These are phyloP conservation scores for Daptonema setosum DNA, from an alignment of 2,888 invertebrate species.

Conservation along the genomic window DNA sequence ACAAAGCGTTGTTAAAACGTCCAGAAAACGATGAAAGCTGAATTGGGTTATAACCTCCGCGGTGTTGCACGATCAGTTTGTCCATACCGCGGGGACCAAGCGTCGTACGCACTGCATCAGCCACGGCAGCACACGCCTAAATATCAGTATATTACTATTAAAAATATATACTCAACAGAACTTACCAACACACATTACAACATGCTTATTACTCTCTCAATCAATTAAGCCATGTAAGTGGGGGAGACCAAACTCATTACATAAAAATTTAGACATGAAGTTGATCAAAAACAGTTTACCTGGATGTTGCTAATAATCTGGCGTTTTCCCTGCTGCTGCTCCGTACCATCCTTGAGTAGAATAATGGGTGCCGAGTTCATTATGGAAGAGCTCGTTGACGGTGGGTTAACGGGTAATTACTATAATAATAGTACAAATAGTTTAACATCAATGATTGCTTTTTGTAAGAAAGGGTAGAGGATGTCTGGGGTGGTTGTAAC, in stretches of 20 bases:
- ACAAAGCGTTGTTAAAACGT: too few species aligned
- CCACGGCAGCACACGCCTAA: slow-evolving; percentile 39
- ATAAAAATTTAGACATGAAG: too few species aligned
- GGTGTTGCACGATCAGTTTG: slow-evolving; percentile 74
- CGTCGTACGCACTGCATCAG: slow-evolving; percentile 87
- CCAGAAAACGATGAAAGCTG: too few species aligned
- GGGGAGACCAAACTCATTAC: too few species aligned
- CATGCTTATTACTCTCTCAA: not conserved
- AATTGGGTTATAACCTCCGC: slow-evolving; percentile 43
- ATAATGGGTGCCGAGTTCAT: slow-evolving; percentile 57
- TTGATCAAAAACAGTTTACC: too few species aligned
- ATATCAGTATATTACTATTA: slow-evolving; percentile 13
- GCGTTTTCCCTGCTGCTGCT: slow-evolving; percentile 63
- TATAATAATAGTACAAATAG: too few species aligned
- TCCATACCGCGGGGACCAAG: slow-evolving; percentile 97
- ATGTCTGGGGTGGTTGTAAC: too few species aligned
- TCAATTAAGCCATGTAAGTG: not conserved
- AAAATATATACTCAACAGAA: not conserved
- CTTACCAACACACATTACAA: not conserved
- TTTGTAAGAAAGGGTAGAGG: too few species aligned
- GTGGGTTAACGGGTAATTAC: too few species aligned
- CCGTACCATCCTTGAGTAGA: slow-evolving; percentile 88
- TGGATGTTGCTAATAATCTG: slow-evolving; percentile 39
- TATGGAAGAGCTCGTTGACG: too few species aligned
- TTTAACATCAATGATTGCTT: too few species aligned